Evolutionary conservation across 2,888 invertebrate genomes (phyloP).

Genomic region (Steinernema scapterisci): DNA sequence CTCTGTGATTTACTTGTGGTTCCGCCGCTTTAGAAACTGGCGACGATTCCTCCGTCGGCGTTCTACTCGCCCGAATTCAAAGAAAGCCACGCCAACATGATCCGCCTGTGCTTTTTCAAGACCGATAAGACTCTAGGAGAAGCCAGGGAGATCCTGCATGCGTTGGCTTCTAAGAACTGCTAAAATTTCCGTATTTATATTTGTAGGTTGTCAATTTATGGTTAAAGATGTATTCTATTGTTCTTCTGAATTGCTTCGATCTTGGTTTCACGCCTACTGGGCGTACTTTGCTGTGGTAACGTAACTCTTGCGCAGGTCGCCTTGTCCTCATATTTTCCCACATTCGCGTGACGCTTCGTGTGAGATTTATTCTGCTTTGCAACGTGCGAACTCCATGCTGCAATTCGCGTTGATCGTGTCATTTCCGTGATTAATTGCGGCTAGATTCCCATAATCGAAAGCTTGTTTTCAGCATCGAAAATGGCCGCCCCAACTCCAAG

Average conservation of each 20-base stretch:
- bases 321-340: neutral
- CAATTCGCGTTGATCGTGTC: neutral
- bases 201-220: neutral
- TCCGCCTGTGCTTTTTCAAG: slow-evolving; percentile 66
- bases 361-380: neutral
- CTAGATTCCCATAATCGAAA: neutral
- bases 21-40: slow-evolving; percentile 75
- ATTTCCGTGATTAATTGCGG: neutral
- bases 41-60: slow-evolving; percentile 90
- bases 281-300: too few species aligned
- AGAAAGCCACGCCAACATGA: slow-evolving; percentile 51
- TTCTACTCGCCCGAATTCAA: slow-evolving; percentile 77
- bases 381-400: neutral
- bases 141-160: slow-evolving; percentile 54
- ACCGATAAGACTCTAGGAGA: slow-evolving; percentile 61
- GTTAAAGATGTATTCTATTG: neutral
- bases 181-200: too few species aligned
- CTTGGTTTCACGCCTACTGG: neutral
- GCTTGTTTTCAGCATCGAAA: neutral
- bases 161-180: slow-evolving; percentile 23
- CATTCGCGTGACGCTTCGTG: neutral
- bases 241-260: neutral
- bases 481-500: slow-evolving; percentile 19
- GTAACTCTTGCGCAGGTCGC: too few species aligned
- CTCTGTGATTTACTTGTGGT: slow-evolving; percentile 2